Evolutionary conservation across 2,113 vertebrate genomes (phyloP).

Genomic region (Pelobates fuscus): DNA sequence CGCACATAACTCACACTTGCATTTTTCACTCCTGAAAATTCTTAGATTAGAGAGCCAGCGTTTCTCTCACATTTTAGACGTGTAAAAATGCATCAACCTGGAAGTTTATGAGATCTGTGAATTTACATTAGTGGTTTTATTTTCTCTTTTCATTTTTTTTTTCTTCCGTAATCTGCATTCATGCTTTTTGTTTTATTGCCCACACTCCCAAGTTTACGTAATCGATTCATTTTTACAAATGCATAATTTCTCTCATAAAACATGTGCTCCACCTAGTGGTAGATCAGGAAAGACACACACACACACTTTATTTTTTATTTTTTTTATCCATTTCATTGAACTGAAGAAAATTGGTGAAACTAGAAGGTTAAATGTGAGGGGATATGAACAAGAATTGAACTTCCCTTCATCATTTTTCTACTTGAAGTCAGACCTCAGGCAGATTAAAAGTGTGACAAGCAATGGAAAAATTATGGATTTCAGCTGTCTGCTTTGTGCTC

Average conservation of each 20-base stretch:
- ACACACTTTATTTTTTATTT: background rate
- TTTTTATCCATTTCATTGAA: background rate
- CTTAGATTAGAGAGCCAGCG: no score
- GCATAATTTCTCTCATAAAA: background rate
- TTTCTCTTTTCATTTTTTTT: no score
- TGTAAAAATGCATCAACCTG: no score
- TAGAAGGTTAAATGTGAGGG: slow-evolving; percentile 28
- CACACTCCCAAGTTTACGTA: background rate
- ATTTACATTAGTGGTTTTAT: no score
- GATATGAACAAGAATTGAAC: slow-evolving; percentile 10
- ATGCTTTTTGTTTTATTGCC: background rate
- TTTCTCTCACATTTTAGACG: no score
- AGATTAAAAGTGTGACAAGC: slow-evolving; percentile 21
- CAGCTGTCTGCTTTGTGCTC: background rate
- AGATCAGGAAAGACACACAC: background rate
- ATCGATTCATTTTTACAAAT: no score
- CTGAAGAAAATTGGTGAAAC: slow-evolving; percentile 13
- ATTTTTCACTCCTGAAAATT: no score
- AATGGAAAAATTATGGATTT: slow-evolving; percentile 14
- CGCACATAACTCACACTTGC: no score
- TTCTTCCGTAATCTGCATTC: no score
- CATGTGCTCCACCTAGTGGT: slow-evolving; percentile 18
- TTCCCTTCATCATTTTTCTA: slow-evolving; percentile 24
- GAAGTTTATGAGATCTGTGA: no score
- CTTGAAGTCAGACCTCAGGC: slow-evolving; percentile 28